phyloP scores from a whole-genome alignment of 2,113 vertebrate genomes.

The Mastomys natalensis region DNA sequence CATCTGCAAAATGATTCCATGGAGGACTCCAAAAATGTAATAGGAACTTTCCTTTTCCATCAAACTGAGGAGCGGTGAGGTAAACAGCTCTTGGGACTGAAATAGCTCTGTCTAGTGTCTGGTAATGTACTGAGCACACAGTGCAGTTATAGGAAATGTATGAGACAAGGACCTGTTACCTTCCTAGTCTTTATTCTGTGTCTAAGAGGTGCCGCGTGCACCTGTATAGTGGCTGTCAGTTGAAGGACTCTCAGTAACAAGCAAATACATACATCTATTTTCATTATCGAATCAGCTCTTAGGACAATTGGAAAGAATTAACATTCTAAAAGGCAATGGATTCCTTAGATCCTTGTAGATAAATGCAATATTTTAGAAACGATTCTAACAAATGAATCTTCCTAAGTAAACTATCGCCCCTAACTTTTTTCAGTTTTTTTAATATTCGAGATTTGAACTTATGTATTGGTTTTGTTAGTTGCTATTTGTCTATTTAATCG shows the following conservation, averaged over 20 bases:
- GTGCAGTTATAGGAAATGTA: neutral
- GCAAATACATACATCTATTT: neutral
- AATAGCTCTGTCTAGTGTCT: neutral
- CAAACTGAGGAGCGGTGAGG: neutral
- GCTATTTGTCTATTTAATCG: conserved; percentile 55
- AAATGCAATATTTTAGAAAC: neutral
- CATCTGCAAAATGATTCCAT: conserved; percentile 29
- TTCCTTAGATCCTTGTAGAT: neutral
- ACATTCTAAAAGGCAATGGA: neutral
- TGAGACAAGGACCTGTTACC: neutral
- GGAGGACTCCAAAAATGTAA: neutral
- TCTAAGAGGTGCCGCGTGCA: neutral
- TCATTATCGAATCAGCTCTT: neutral
- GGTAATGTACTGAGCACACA: neutral
- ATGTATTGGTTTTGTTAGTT: conserved; percentile 12
- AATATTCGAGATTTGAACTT: conserved; percentile 63
- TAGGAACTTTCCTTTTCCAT: conserved; percentile 15
- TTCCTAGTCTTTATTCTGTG: neutral
- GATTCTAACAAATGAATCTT: neutral
- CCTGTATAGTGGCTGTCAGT: neutral
- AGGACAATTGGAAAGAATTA: neutral
- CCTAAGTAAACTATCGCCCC: neutral
- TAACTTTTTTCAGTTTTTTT: neutral
- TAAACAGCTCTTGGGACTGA: neutral
- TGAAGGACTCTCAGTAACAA: neutral